Percentiles rank a stretch among this genome's conserved stretches.
Evolutionary conservation across 2,797 vertebrate species (phyloP).

Genomic region (Poecilia picta): DNA sequence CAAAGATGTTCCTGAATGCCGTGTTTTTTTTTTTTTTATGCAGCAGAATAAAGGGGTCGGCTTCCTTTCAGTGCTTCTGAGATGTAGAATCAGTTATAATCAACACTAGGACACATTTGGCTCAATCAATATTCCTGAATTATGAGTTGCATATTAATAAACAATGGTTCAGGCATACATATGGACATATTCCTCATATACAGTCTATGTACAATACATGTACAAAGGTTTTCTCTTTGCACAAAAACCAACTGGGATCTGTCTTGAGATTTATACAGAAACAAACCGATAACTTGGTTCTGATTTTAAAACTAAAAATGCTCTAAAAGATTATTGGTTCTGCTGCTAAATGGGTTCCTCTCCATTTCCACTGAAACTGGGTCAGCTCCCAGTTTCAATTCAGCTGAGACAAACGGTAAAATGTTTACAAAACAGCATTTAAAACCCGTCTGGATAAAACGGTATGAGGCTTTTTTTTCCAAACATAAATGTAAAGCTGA

Average conservation of each 20-base stretch:
- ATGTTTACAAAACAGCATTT: background rate
- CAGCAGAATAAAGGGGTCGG: conserved; percentile 11
- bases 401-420: background rate
- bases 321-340: background rate
- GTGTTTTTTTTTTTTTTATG: conserved; percentile 10
- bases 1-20: conserved; percentile 12
- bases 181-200: conserved; percentile 51
- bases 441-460: background rate
- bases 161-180: conserved; percentile 50
- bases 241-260: background rate
- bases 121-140: conserved; percentile 2
- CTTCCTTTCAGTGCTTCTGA: conserved; percentile 1
- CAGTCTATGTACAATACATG: conserved; percentile 53
- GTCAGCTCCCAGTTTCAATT: background rate
- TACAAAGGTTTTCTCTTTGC: conserved; percentile 12
- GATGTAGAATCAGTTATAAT: conserved; percentile 4
- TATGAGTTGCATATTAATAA: conserved; percentile 3
- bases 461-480: too few relatives aligned
- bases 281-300: background rate
- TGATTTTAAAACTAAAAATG: conserved; percentile 7
- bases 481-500: too few relatives aligned
- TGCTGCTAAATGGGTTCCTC: background rate
- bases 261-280: background rate
- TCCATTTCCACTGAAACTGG: background rate
- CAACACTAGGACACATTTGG: background rate